These are phyloP conservation scores for Paramormyrops kingsleyae DNA, from an alignment of 2,113 vertebrate genomes.

Conservation along the genomic window DNA sequence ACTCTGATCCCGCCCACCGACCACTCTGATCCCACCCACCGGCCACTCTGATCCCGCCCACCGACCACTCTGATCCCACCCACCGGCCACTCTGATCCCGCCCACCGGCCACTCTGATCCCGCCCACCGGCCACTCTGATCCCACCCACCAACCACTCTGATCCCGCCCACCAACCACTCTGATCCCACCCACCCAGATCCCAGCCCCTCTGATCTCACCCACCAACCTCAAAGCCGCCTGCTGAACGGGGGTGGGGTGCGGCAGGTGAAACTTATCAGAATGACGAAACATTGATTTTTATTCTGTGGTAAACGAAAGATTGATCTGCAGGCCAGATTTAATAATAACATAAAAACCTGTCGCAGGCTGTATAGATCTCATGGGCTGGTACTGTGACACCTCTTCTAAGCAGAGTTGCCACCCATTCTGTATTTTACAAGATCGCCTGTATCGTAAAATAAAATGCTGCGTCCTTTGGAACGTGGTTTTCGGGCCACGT, in stretches of 20 bases:
- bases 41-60: neutral
- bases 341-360: neutral
- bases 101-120: no score
- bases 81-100: neutral
- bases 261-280: neutral
- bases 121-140: neutral
- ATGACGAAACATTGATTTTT: neutral
- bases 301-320: neutral
- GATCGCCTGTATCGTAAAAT: neutral
- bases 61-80: neutral
- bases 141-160: neutral
- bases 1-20: neutral
- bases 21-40: no score
- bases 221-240: neutral
- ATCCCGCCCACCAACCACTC: neutral
- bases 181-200: neutral
- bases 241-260: neutral
- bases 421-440: neutral
- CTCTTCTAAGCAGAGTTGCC: neutral
- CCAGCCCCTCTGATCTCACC: neutral
- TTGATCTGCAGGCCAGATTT: neutral
- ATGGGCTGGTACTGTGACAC: neutral
- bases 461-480: neutral
- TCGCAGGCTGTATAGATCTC: neutral
- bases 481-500: neutral